Evolutionary conservation across 2,113 vertebrate genomes (phyloP), one percentile per base, ranked within the genome.

Genomic region (Rana temporaria): DNA sequence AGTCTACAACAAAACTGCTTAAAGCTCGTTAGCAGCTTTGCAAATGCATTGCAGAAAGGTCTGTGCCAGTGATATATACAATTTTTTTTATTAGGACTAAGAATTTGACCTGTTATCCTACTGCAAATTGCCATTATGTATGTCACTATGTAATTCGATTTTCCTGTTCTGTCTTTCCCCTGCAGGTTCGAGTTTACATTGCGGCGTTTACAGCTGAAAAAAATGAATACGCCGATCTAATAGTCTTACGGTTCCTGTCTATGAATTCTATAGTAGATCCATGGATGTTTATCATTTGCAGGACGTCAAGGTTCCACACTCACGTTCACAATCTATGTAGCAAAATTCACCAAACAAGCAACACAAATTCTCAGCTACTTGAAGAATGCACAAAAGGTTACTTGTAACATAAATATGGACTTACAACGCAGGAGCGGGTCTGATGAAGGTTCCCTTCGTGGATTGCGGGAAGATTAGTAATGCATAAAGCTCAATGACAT

Each of bases 241-340:
- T 9, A 0, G 94, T 94, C 64, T 85, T 95, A 84, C 88, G 91
- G 2, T 92, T 95, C 8, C 85, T 94, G 9, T 95, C 94, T 0
- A 91, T 94, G 12, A 95, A 95, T 78, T 95, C 94, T 22, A 94
- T 94, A 1, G 86, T 92, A 73, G 93, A 95, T 65, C 93, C 94
- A 0, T 95, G 93, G 94, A 89, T 95, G 64, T 94, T 95, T 89
- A 95, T 95, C 89, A 95, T 95, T 85, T 94, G 93, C 85, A 92
- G 94, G 85, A 93, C 94, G 56, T 90, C 94, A 0, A 53, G 88
- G 8, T 94, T 94, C 86, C 92, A 93, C 67, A 18, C 22, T 9
- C 88, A 90, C 69, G 2, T 92, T 24, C 92, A 86, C 30, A 86
- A 87, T 32, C 16, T 94, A 3, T 91, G 92, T 84, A 79, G 87